phyloP scores from a whole-genome alignment of 2,113 vertebrate genomes.

The Origma solitaria region DNA sequence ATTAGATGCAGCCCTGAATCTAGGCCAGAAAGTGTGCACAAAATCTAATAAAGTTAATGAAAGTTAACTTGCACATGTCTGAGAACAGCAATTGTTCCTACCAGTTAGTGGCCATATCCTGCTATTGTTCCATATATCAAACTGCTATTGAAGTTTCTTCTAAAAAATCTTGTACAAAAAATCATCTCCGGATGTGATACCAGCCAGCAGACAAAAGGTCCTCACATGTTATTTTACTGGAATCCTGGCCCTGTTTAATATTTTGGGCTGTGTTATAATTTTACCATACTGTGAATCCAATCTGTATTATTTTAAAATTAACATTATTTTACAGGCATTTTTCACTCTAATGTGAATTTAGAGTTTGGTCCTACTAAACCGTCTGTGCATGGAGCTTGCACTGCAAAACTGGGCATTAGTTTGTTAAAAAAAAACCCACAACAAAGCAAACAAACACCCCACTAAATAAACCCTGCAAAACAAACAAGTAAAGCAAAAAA shows the following conservation, averaged over 20 bases:
- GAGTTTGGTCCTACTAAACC: not conserved
- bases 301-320: constrained; percentile 26
- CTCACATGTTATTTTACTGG: constrained; percentile 13
- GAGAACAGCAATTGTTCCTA: constrained; percentile 31
- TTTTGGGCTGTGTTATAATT: not conserved
- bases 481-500: not conserved
- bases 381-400: not conserved
- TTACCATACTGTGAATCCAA: not conserved
- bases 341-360: not conserved
- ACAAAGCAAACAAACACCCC: not conserved
- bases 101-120: constrained; percentile 51
- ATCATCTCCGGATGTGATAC: constrained; percentile 36
- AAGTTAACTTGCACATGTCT: constrained; percentile 40
- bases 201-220: constrained; percentile 41
- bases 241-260: not conserved
- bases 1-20: constrained; percentile 25
- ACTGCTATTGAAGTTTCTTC: constrained; percentile 8
- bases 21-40: constrained; percentile 33
- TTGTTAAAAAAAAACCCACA: not conserved
- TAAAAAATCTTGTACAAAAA: constrained; percentile 29
- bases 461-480: not conserved
- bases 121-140: constrained; percentile 49
- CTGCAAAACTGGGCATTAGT: not conserved
- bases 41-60: constrained; percentile 37
- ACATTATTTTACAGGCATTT: not conserved